phyloP scores from a whole-genome alignment of 2,888 invertebrate genomes.

The Chaitophorus viminalis region DNA sequence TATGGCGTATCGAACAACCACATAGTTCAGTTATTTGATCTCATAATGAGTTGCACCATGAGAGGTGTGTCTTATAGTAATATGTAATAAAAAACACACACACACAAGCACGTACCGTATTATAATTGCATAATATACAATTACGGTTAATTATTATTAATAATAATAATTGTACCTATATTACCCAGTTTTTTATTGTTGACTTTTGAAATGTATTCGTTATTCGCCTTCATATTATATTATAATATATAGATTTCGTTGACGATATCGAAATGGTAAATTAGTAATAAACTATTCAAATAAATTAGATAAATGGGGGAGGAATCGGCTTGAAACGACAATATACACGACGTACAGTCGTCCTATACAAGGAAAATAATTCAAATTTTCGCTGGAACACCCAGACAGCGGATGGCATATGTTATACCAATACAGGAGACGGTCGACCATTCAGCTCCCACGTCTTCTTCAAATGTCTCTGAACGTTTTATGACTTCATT shows the following conservation, averaged over 20 bases:
- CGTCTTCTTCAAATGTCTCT: slow-evolving; percentile 30
- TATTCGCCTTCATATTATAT: not conserved
- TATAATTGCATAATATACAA: no score
- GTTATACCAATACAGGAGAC: not conserved
- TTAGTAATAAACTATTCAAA: not conserved
- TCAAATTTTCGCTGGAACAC: slow-evolving; percentile 35
- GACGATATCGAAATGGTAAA: not conserved
- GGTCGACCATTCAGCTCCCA: slow-evolving; percentile 3
- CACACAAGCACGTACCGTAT: no score
- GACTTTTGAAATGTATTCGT: not conserved
- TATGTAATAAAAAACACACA: no score
- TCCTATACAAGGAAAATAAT: not conserved
- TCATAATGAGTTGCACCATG: no score
- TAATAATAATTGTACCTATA: no score
- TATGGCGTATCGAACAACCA: no score
- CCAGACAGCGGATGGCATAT: not conserved
- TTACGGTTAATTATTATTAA: no score
- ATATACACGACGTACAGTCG: no score
- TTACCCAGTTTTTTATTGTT: not conserved
- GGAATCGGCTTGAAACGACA: not conserved
- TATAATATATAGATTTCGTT: not conserved
- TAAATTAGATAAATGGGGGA: not conserved
- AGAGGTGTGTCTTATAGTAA: no score
- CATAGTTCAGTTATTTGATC: no score
- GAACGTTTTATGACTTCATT: slow-evolving; percentile 52